Evolutionary conservation across 2,113 vertebrate genomes (phyloP), one percentile per base, ranked within the genome.

Genomic region (Chaetorhynchus papuensis): DNA sequence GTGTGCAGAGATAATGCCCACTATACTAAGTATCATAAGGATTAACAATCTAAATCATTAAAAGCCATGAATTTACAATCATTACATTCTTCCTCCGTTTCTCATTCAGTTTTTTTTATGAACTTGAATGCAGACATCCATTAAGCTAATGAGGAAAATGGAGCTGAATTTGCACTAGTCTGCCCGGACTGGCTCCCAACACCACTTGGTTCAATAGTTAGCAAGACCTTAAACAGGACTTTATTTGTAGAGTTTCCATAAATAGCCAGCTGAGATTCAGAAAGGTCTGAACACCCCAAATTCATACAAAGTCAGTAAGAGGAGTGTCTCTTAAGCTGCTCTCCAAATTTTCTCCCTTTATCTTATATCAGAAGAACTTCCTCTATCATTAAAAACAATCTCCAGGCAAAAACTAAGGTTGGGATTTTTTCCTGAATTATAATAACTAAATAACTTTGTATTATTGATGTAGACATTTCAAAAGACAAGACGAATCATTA

Each of bases 391-490:
- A 80, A 83, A 95, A 92, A 47, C 27, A 70, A 41, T 30, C 52
- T 90, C 28, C 44, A 75, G 33, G 57, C 12, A 83, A 88, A 91
- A 95, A 7, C 33, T 27, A 78, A 81, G 45, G 12, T n/a, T 33
- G 26, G 3, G 1, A 11, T 72, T 84, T 30, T 30, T 87, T 54
- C 70, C 71, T 66, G 68, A 70, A 45, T 93, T 78, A 63, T 42
- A 79, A 85, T 85, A 74, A 92, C 79, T 92, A 89, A 78, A 93
- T 92, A 96, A 89, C 44, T n/a, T 87, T 95, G 64, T 41, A 78
- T 93, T 95, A 87, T 79, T 92, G 65, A 81, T 64, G 92, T 9
- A 96, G 89, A 80, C 80, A 89, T 97, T 96, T 93, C 89, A 94
- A 89, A 94, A 94, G 90, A 95, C 63, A 88, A 94, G 75, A 90